Conservation (phyloP, 2,113 vertebrate species). For the Spizaetus ornatus region DNA sequence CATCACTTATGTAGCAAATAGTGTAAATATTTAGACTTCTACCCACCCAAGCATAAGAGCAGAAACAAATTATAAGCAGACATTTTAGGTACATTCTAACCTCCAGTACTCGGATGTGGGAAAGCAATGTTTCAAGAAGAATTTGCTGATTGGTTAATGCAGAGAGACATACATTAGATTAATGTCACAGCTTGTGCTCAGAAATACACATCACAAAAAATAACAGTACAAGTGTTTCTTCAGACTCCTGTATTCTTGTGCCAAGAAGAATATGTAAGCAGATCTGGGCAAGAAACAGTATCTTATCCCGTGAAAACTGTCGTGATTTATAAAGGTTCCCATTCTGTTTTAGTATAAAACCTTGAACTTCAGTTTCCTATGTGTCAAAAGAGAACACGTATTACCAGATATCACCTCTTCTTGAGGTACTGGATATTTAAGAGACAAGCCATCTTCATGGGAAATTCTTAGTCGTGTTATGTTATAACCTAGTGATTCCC, state of each 20-base stretch:
- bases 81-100: not conserved
- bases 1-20: not conserved
- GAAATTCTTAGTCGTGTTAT: not conserved
- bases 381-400: not conserved
- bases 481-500: not conserved
- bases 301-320: not conserved
- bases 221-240: conserved; percentile 16
- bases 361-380: not conserved
- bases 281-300: not conserved
- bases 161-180: conserved; percentile 38
- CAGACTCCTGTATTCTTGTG: not conserved
- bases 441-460: not conserved
- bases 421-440: not conserved
- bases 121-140: conserved; percentile 15
- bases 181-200: conserved; percentile 45
- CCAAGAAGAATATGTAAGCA: not conserved
- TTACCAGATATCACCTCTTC: not conserved
- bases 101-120: not conserved
- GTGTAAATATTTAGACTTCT: not conserved
- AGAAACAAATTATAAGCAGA: not conserved
- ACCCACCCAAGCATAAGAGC: not conserved
- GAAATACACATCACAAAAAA: conserved; percentile 45
- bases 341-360: not conserved
- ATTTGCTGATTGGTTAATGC: conserved; percentile 30
- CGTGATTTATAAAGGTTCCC: not conserved